Evolutionary conservation across 1,140 invertebrate genomes (phyloP).

Genomic region (Plectrocnemia conspersa): DNA sequence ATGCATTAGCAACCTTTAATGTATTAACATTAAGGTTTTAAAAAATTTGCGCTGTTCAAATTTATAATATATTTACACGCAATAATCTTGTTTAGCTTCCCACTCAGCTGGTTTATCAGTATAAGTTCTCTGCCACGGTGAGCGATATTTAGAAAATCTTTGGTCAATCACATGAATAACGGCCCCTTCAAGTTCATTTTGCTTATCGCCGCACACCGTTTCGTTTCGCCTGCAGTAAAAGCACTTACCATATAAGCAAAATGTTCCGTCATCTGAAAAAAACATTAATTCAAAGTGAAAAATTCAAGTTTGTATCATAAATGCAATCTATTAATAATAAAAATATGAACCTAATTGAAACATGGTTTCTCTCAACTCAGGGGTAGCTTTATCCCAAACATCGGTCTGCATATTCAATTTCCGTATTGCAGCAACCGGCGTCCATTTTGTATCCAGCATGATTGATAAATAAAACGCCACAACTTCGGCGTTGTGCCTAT

Average conservation of each 20-base stretch:
- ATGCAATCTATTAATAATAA: conserved; percentile 1
- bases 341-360: conserved; percentile 43
- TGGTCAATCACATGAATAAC: conserved; percentile 77
- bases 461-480: conserved; percentile 86
- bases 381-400: conserved; percentile 65
- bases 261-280: conserved; percentile 47
- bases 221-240: conserved; percentile 79
- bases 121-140: conserved; percentile 89
- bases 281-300: conserved; percentile 2
- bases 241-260: conserved; percentile 87
- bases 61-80: conserved; percentile 54
- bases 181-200: conserved; percentile 73
- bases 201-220: conserved; percentile 71
- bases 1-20: no score
- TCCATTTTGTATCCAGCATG: conserved; percentile 70
- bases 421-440: conserved; percentile 74
- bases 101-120: conserved; percentile 70
- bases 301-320: background rate
- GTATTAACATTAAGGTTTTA: no score
- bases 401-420: conserved; percentile 71
- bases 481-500: conserved; percentile 92
- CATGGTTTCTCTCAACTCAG: conserved; percentile 59
- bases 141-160: conserved; percentile 63
- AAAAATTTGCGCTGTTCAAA: background rate
- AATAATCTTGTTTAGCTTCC: conserved; percentile 76